These are phyloP conservation scores for Paratilapia polleni DNA, from an alignment of 2,113 vertebrate genomes.

Conservation along the genomic window DNA sequence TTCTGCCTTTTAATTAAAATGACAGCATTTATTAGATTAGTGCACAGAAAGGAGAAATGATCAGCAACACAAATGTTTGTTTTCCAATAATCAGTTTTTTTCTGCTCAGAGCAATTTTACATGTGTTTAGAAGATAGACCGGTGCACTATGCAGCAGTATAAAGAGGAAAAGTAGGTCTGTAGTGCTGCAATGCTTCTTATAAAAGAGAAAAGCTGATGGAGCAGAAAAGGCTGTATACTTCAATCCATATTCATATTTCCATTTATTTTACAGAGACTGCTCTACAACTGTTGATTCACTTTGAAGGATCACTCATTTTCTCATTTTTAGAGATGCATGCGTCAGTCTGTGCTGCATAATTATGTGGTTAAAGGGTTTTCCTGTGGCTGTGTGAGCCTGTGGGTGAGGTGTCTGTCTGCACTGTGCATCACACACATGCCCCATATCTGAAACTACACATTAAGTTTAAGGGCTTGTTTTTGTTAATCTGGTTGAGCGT, in stretches of 20 bases:
- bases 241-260: slow-evolving; percentile 73
- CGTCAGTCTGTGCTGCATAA: slow-evolving; percentile 46
- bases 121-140: slow-evolving; percentile 5
- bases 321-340: slow-evolving; percentile 36
- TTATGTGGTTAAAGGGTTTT: slow-evolving; percentile 47
- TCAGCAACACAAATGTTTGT: neutral
- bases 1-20: neutral
- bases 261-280: slow-evolving; percentile 57
- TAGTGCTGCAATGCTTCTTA: slow-evolving; percentile 60
- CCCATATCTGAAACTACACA: slow-evolving; percentile 47
- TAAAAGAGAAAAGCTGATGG: slow-evolving; percentile 51
- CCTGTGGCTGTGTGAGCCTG: slow-evolving; percentile 33
- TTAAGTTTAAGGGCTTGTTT: slow-evolving; percentile 58
- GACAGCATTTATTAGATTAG: neutral
- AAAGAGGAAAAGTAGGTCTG: slow-evolving; percentile 60
- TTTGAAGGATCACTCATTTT: slow-evolving; percentile 51
- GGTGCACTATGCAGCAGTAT: slow-evolving; percentile 35
- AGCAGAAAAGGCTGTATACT: slow-evolving; percentile 46
- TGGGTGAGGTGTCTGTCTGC: slow-evolving; percentile 4
- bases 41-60: neutral
- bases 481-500: slow-evolving; percentile 55
- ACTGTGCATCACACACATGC: neutral
- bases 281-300: slow-evolving; percentile 64
- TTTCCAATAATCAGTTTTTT: slow-evolving; percentile 3
- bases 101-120: slow-evolving; percentile 20